phyloP scores from a whole-genome alignment of 2,113 vertebrate genomes.

The Perca flavescens region DNA sequence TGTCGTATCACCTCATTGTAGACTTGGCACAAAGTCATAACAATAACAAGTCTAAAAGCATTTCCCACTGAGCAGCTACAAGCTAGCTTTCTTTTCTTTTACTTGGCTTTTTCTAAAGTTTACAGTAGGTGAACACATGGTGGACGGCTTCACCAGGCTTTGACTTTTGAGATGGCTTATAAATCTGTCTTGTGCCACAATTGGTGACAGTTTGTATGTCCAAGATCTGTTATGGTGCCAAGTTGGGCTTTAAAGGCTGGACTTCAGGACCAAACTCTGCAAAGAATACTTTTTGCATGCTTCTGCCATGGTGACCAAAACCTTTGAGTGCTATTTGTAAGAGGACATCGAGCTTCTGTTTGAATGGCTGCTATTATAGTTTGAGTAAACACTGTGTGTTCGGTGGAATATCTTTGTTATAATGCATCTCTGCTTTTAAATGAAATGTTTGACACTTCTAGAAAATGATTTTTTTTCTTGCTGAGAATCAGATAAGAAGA shows the following conservation, averaged over 20 bases:
- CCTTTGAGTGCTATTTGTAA: neutral
- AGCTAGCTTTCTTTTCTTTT: conserved; percentile 13
- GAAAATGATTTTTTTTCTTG: neutral
- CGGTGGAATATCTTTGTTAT: neutral
- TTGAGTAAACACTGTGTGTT: neutral
- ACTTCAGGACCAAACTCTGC: neutral
- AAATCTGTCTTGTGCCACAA: conserved; percentile 3
- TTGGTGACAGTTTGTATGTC: neutral
- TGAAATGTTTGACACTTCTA: neutral
- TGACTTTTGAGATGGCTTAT: conserved; percentile 20
- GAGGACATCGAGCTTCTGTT: neutral
- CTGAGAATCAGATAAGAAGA: neutral
- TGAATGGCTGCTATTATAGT: neutral
- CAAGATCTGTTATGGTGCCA: conserved; percentile 22
- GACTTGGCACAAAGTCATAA: conserved; percentile 35
- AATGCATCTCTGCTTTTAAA: neutral
- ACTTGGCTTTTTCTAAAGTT: conserved; percentile 41
- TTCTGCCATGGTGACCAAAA: conserved; percentile 9
- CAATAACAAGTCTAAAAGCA: conserved; percentile 17
- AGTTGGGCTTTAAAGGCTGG: conserved; percentile 1
- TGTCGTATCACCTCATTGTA: conserved; percentile 41
- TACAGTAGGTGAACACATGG: conserved; percentile 20
- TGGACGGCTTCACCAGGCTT: conserved; percentile 17
- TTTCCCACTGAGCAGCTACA: conserved; percentile 36
- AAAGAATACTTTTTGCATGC: neutral